Conservation (phyloP, 1,140 invertebrate genomes). For the Saccostrea glomerata region DNA sequence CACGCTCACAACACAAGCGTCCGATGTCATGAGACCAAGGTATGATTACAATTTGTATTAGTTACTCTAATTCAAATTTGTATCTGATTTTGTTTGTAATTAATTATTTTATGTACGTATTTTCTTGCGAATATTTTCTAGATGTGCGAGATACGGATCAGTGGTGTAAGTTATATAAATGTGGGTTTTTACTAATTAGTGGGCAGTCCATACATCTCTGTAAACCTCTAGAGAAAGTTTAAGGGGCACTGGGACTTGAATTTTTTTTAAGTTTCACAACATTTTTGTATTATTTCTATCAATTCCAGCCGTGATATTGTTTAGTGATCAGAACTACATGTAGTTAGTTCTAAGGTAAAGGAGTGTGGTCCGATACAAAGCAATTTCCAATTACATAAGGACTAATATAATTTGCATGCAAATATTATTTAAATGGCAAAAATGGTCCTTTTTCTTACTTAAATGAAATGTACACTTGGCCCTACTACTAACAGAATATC, state of each 20-base stretch:
- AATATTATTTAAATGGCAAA: too few relatives aligned
- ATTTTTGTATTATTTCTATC: not conserved
- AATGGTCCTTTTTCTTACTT: too few relatives aligned
- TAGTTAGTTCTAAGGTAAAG: too few relatives aligned
- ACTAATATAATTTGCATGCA: too few relatives aligned
- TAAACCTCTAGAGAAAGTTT: not conserved
- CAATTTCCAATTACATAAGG: too few relatives aligned
- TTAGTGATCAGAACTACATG: too few relatives aligned
- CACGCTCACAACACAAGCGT: slow-evolving; percentile 96
- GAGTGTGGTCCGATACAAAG: too few relatives aligned
- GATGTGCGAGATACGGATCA: slow-evolving; percentile 48
- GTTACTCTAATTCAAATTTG: not conserved
- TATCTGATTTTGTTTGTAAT: too few relatives aligned
- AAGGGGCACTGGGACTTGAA: not conserved
- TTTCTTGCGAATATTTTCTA: not conserved
- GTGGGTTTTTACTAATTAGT: not conserved
- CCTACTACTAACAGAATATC: too few relatives aligned
- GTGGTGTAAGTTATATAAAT: slow-evolving; percentile 42
- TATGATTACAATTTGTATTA: slow-evolving; percentile 53
- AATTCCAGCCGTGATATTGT: too few relatives aligned
- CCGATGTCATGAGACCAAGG: slow-evolving; percentile 97
- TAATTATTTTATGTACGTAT: not conserved
- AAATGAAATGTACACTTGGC: too few relatives aligned
- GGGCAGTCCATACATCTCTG: not conserved
- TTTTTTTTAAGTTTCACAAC: not conserved